Conservation (phyloP, 2,113 vertebrate genomes). For the Baryphthengus martii region DNA sequence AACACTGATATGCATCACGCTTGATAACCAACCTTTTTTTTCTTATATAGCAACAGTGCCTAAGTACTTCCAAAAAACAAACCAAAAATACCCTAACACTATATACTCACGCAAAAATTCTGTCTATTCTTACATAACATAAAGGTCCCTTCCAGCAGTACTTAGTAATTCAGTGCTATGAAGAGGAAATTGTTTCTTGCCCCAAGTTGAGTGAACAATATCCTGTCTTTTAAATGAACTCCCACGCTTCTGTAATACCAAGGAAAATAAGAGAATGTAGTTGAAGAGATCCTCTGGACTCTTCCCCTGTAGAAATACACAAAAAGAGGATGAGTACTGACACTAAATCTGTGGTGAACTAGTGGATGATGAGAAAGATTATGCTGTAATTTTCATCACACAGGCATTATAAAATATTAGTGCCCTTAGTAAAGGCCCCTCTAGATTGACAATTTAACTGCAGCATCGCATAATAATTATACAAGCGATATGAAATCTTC, state of each 20-base stretch:
- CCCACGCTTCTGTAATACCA: neutral
- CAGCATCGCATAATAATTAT: constrained; percentile 8
- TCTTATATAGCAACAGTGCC: neutral
- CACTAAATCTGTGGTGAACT: neutral
- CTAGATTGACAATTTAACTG: neutral
- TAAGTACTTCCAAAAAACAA: neutral
- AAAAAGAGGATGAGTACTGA: neutral
- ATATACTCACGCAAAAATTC: neutral
- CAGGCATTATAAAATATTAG: constrained; percentile 1
- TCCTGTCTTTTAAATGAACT: neutral
- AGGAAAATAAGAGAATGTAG: neutral
- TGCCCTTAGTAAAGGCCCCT: neutral
- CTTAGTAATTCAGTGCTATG: neutral
- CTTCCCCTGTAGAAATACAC: neutral
- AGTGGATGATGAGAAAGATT: neutral
- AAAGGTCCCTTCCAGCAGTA: neutral
- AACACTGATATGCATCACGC: neutral
- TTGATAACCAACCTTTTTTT: neutral
- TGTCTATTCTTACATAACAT: neutral
- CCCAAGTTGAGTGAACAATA: neutral
- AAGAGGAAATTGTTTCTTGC: neutral
- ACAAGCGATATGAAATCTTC: constrained; percentile 38
- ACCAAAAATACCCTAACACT: neutral
- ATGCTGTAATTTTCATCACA: constrained; percentile 12
- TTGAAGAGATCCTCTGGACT: neutral